Conservation (phyloP, 2,888 invertebrate genomes). For the Watsonalla cultraria region DNA sequence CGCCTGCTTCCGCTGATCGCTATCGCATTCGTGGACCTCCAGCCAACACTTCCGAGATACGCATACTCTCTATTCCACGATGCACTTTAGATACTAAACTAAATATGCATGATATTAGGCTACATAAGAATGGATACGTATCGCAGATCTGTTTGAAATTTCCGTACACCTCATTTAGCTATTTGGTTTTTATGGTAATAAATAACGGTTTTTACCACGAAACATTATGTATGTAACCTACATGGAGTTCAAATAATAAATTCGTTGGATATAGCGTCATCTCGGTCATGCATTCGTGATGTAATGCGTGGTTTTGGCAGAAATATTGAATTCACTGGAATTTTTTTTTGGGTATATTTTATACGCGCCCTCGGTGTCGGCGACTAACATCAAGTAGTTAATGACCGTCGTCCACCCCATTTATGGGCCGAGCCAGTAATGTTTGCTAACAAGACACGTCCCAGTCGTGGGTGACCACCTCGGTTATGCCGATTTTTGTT, state of each 20-base stretch:
- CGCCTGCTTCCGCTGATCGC: constrained; percentile 56
- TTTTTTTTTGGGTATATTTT: constrained; percentile 26
- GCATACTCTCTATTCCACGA: constrained; percentile 27
- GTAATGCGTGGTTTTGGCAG: background rate
- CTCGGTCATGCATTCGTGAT: background rate
- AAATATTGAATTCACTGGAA: constrained; percentile 2
- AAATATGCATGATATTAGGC: constrained; percentile 5
- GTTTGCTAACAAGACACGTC: constrained; percentile 55
- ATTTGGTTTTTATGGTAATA: background rate
- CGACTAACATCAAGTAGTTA: constrained; percentile 48
- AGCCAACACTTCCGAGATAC: constrained; percentile 48
- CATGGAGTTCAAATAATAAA: background rate
- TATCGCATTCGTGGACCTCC: constrained; percentile 52
- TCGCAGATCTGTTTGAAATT: background rate
- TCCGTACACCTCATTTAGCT: background rate
- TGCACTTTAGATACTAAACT: constrained; percentile 1
- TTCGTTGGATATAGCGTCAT: background rate
- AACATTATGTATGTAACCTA: constrained; percentile 1
- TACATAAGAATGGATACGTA: background rate
- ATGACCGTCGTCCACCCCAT: constrained; percentile 40
- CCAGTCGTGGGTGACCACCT: constrained; percentile 58
- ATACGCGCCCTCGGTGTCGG: constrained; percentile 37
- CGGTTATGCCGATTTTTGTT: constrained; percentile 43
- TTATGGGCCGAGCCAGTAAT: constrained; percentile 50
- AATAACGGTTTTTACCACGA: background rate